Evolutionary conservation across 2,888 invertebrate species (phyloP).

Genomic region (Pheosia tremula): DNA sequence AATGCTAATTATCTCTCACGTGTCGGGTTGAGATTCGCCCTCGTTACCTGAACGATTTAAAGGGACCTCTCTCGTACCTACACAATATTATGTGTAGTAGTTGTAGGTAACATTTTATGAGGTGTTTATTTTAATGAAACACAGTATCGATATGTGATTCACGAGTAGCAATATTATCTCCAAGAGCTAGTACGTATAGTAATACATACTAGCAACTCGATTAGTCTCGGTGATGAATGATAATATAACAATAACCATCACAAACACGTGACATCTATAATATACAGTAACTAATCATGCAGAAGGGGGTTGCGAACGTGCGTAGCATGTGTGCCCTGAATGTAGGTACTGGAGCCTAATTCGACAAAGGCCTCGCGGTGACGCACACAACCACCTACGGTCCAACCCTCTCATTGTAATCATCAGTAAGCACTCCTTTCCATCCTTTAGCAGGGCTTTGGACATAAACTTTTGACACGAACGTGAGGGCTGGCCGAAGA

Average conservation of each 20-base stretch:
- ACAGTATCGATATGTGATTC: background rate
- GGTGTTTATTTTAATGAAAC: too few relatives aligned
- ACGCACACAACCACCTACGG: conserved; percentile 30
- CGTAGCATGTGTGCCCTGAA: conserved; percentile 67
- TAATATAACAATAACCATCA: conserved; percentile 54
- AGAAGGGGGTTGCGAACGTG: conserved; percentile 84
- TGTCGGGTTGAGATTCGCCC: too few relatives aligned
- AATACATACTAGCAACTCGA: conserved; percentile 21
- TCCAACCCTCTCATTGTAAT: conserved; percentile 30
- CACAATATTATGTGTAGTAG: too few relatives aligned
- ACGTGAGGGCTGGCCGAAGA: conserved; percentile 30
- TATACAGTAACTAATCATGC: conserved; percentile 77
- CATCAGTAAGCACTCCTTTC: conserved; percentile 19
- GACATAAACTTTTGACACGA: conserved; percentile 14
- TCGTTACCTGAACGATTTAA: too few relatives aligned
- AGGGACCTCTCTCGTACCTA: too few relatives aligned
- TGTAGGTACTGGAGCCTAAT: conserved; percentile 53
- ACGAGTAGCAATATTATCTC: background rate
- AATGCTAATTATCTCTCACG: conserved; percentile 5
- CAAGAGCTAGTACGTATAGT: background rate
- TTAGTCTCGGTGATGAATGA: conserved; percentile 23
- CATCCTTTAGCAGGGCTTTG: conserved; percentile 12
- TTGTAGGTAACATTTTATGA: too few relatives aligned
- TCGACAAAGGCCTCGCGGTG: conserved; percentile 62
- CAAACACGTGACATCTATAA: conserved; percentile 76